Conservation (phyloP, 1,140 invertebrate genomes). For the Schlechtendalia chinensis region DNA sequence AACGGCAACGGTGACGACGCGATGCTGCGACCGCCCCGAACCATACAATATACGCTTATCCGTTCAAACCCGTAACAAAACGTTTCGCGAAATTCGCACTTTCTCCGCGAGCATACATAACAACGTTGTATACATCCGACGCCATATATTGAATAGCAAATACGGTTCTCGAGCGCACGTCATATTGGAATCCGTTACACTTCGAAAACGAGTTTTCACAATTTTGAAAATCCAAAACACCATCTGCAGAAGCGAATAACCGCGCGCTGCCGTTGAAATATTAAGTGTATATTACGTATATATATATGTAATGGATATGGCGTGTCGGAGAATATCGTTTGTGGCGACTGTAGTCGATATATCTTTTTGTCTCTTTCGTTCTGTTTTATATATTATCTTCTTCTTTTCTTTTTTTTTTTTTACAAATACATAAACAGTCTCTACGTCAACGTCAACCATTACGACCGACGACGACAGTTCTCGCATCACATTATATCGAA, state of each 20-base stretch:
- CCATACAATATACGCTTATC: too few species aligned
- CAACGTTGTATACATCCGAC: not conserved
- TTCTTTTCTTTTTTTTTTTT: too few species aligned
- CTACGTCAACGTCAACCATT: too few species aligned
- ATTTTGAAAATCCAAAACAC: not conserved
- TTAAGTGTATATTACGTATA: not conserved
- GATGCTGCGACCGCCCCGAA: too few species aligned
- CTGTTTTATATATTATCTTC: not conserved
- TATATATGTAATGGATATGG: too few species aligned
- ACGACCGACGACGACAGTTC: too few species aligned
- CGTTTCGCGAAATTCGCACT: conserved; percentile 1
- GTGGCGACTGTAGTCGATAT: too few species aligned
- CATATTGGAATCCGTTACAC: not conserved
- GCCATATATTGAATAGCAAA: not conserved
- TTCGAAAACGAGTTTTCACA: not conserved
- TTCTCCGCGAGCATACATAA: not conserved
- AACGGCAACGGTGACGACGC: too few species aligned
- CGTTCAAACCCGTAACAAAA: not conserved
- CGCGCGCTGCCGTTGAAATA: not conserved
- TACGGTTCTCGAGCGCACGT: not conserved
- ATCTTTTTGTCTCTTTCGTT: not conserved
- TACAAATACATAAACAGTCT: too few species aligned
- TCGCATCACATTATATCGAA: too few species aligned
- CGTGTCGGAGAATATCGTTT: not conserved
- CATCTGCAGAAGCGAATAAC: not conserved